Conservation (phyloP, 1,140 invertebrate species). For the Sarcophaga peregrina region DNA sequence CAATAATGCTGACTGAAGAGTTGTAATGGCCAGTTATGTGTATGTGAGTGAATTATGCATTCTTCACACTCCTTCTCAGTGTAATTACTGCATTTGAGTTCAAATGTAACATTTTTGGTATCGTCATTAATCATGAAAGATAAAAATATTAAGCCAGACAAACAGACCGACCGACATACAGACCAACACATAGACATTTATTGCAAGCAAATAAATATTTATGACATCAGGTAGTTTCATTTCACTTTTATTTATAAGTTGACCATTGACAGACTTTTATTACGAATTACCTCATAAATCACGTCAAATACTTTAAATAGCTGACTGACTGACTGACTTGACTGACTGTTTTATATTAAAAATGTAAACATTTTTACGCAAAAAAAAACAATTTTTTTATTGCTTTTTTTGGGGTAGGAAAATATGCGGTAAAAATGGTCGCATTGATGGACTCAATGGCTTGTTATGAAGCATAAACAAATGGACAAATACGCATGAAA, state of each 20-base stretch:
- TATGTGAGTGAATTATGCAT: no score
- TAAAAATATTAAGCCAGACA: background rate
- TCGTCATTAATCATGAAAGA: background rate
- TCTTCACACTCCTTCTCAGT: background rate
- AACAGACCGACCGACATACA: background rate
- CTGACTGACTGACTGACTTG: background rate
- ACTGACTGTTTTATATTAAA: background rate
- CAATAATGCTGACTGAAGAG: no score
- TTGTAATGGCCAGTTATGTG: no score
- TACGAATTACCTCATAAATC: background rate
- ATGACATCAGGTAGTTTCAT: background rate
- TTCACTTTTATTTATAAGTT: background rate
- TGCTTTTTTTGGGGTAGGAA: background rate
- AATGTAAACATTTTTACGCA: background rate
- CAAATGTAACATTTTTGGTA: background rate
- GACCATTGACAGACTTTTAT: conserved; percentile 8
- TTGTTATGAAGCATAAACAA: background rate
- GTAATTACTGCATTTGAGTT: background rate
- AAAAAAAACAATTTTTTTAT: background rate
- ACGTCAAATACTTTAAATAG: background rate
- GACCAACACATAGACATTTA: background rate
- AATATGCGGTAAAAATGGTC: no score
- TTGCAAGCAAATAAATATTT: background rate
- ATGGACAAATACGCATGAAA: background rate
- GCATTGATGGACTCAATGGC: conserved; percentile 18